Evolutionary conservation across 2,113 vertebrate genomes (phyloP), one percentile per base, ranked within the genome.

Genomic region (Pygoscelis antarcticus): DNA sequence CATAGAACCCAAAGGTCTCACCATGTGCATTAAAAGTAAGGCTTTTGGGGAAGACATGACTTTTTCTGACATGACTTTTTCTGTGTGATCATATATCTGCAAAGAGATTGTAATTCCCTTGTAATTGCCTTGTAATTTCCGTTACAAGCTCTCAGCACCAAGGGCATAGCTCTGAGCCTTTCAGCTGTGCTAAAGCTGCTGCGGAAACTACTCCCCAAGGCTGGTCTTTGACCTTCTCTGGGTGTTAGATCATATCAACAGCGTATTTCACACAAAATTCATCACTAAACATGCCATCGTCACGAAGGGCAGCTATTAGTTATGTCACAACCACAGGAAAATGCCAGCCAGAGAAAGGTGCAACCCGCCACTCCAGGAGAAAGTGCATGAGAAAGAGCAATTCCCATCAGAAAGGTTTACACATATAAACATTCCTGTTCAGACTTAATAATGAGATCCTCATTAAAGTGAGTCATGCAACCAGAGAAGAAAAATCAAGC

Each of bases 401-500:
- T 44, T 85, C 27, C 91, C 55, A 80, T 22, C 42, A 21, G 30
- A 47, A 72, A 92, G 10, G 26, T 40, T 83, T 69, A 54, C 42
- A 60, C 29, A 21, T 20, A 60, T 10, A 65, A 84, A 91, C 83
- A 65, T 79, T 95, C 65, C 38, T 70, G 42, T 47, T 90, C 81
- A 83, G 70, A 58, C 78, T 74, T 66, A 22, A 54, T 66, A 22
- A 54, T 3, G 34, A 70, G 93, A 66, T 85, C 68, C 64, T 94
- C 1, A 0, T 89, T 62, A 44, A 64, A 82, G 34, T 60, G 61
- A 94, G 65, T 29, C 95, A 95, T 97, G 95, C 95, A 96, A 93
- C 61, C 72, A 81, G 77, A 95, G 92, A 92, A 96, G 82, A 81
- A 90, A 64, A 94, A 89, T 34, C 87, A 93, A 90, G 68, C 75